These are phyloP conservation scores for Podarcis siculus DNA, from an alignment of 2,797 vertebrate species.

Conservation along the genomic window DNA sequence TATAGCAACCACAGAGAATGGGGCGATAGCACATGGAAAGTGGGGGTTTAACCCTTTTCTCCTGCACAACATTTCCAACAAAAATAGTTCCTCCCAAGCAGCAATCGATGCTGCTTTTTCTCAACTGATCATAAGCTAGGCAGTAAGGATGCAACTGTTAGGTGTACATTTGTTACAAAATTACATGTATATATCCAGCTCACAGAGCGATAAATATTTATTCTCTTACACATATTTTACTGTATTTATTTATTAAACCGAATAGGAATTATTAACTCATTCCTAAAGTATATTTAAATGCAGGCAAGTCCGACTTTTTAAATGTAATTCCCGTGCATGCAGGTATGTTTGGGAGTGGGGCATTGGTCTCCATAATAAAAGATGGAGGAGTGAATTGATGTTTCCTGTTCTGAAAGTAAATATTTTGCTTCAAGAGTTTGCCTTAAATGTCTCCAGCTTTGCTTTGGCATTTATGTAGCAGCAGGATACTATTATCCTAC, in stretches of 20 bases:
- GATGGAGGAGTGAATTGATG: constrained; percentile 30
- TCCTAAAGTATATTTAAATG: background rate
- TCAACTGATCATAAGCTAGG: constrained; percentile 10
- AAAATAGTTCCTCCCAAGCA: background rate
- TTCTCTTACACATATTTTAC: background rate
- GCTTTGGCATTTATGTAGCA: constrained; percentile 53
- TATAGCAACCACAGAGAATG: background rate
- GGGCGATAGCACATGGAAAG: background rate
- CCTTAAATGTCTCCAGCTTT: constrained; percentile 60
- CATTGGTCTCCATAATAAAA: constrained; percentile 27
- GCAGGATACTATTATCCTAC: constrained; percentile 66
- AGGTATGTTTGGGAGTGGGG: background rate
- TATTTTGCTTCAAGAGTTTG: constrained; percentile 63
- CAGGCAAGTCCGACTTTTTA: constrained; percentile 1
- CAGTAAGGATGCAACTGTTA: background rate
- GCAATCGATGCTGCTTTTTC: background rate
- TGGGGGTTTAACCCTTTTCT: background rate
- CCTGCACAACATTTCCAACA: background rate
- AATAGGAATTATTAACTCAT: constrained; percentile 31
- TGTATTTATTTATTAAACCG: constrained; percentile 36
- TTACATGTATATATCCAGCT: constrained; percentile 22
- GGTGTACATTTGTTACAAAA: constrained; percentile 44
- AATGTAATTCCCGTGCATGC: constrained; percentile 3
- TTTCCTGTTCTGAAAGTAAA: constrained; percentile 53
- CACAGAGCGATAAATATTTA: background rate